Evolutionary conservation across 2,797 vertebrate species (phyloP), one percentile per base, ranked within the genome.

Genomic region (Poecilia gillii): DNA sequence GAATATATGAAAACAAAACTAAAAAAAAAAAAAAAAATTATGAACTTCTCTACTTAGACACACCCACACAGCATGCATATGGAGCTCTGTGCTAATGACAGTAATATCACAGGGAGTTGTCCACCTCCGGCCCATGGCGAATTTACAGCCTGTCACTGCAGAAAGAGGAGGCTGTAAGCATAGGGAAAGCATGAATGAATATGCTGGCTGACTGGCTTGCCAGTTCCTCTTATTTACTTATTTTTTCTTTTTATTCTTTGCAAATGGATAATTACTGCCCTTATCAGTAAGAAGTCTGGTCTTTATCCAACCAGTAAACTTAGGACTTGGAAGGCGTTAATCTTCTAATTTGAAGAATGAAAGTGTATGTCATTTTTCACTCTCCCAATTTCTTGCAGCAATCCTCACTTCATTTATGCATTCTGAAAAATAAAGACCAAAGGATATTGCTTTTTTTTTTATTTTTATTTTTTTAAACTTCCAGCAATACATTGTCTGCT

Each of bases 261-360:
- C 85, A 83, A 91, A 87, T 81, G 84, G 90, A 88, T 94, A 94
- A 93, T 94, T 94, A 91, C 93, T n/a, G 51, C 66, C 79, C 88
- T 84, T 91, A 92, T 93, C 93, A 90, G 89, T 91, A 85, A 84
- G 89, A 91, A 89, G 83, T 90, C 87, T 91, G 89, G 86, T 85
- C 85, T 86, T 84, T 84, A 85, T 84, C 89, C 88, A 84, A 89
- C 85, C 88, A 90, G 89, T 81, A 78, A 85, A 87, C 85, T 80
- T 84, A 84, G 88, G 87, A 91, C 91, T 91, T 92, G 80, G 81
- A 77, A 78, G 59, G 80, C 82, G 78, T 80, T 84, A 85, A 25
- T 74, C 75, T 74, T 86, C 78, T 88, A 86, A 89, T 91, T 90
- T 90, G 88, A 85, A 59, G 79, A 80, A 82, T 84, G 20, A 68